These are phyloP conservation scores for Artibeus jamaicensis DNA, from an alignment of 2,797 vertebrate species.

Conservation along the genomic window DNA sequence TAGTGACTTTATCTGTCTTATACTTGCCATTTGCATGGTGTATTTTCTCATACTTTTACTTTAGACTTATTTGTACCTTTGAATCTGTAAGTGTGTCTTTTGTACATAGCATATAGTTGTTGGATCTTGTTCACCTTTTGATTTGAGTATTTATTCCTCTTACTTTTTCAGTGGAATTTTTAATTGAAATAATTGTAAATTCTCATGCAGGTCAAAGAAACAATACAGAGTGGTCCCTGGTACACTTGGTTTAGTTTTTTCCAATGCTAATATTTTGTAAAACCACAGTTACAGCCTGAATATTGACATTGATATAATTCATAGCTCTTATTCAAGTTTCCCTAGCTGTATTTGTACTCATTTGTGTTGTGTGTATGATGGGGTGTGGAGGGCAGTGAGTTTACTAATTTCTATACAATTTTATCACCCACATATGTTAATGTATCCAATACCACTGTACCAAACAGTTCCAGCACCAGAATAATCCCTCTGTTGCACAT, in stretches of 20 bases:
- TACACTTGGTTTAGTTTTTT: background rate
- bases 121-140: background rate
- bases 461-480: background rate
- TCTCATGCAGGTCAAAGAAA: background rate
- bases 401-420: background rate
- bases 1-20: background rate
- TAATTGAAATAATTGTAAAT: background rate
- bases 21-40: background rate
- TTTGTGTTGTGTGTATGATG: background rate
- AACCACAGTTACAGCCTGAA: background rate
- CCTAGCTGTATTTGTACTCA: background rate
- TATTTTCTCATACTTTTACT: background rate
- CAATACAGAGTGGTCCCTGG: background rate
- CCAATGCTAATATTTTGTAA: background rate
- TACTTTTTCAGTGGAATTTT: background rate
- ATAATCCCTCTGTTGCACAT: background rate
- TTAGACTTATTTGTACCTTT: background rate
- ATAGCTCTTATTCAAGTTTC: background rate
- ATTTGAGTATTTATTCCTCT: background rate
- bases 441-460: background rate
- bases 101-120: background rate
- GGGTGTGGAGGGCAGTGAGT: background rate
- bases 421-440: background rate
- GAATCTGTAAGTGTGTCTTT: background rate
- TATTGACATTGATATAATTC: background rate